Evolutionary conservation across 2,888 invertebrate species (phyloP).

Genomic region (Apodemia duryi): DNA sequence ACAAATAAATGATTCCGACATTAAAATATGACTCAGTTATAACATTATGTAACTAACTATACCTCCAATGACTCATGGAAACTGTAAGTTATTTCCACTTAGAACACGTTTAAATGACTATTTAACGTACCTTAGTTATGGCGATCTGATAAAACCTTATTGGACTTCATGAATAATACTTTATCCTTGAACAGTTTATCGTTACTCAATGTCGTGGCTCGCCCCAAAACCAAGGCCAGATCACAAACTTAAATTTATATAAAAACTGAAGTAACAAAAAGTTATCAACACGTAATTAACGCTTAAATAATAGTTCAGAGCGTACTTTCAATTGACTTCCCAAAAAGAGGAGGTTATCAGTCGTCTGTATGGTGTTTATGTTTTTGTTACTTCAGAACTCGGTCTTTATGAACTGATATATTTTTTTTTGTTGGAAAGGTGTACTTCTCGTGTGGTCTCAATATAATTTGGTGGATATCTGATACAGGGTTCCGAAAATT

Average conservation of each 20-base stretch:
- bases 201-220: conserved; percentile 33
- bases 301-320: not conserved
- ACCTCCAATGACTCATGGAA: conserved; percentile 1
- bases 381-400: too few relatives aligned
- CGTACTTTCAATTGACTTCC: not conserved
- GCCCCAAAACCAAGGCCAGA: conserved; percentile 51
- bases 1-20: too few relatives aligned
- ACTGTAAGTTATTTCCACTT: conserved; percentile 18
- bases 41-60: not conserved
- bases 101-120: conserved; percentile 25
- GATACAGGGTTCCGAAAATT: too few relatives aligned
- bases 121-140: conserved; percentile 31
- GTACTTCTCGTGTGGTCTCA: too few relatives aligned
- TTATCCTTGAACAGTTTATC: conserved; percentile 57
- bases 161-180: conserved; percentile 59
- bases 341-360: too few relatives aligned
- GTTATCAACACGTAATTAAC: conserved; percentile 11
- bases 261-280: conserved; percentile 11
- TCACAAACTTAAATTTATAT: conserved; percentile 20
- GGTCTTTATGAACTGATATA: too few relatives aligned
- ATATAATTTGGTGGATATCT: too few relatives aligned
- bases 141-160: conserved; percentile 58
- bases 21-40: too few relatives aligned
- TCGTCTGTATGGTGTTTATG: too few relatives aligned
- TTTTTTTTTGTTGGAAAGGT: too few relatives aligned